Evolutionary conservation across 2,888 invertebrate genomes (phyloP), one percentile per base, ranked within the genome.

Genomic region (Stenotaenia linearis): DNA sequence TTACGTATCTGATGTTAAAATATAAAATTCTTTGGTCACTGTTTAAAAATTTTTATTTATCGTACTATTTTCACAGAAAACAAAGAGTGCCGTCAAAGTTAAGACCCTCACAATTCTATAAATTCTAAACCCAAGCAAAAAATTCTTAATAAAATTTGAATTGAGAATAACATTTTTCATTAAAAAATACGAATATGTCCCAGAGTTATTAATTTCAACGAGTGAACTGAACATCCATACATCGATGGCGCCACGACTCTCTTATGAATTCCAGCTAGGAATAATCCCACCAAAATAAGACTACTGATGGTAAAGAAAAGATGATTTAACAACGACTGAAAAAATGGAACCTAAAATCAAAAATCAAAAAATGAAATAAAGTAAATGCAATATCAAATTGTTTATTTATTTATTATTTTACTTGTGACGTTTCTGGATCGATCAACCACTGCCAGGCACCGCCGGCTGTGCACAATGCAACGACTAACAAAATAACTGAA

Each of bases 361-460:
- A 77, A 75, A 75, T 75, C 12, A 10, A 30, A 23, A 4, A n/a
- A 15, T 3, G 9, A 75, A 12, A n/a, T 21, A 75, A 9, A 25
- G 25, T 9, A 4, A 15, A 37, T 37, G 15, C 3, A 35, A 35
- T 28, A 15, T 37, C 35, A 5, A 1, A n/a, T 21, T 1, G 6
- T 45, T 5, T 40, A 12, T 76, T 76, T 7, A 76, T 6, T 28
- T 76, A 30, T 28, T 76, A 80, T 56, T 21, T 18, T 82, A 88
- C 88, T 84, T 95, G 91, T n/a, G 95, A 92, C 23, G 97, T 97
- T 80, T 93, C 91, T 0, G 97, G 97, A 86, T 98, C 98, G 84
- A 93, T 92, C 74, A 98, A 88, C 98, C 98, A 98, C 84, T 95
- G 94, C 91, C 96, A 97, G 2, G 98, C 97, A 9, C 97, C 96